Evolutionary conservation across 2,888 invertebrate genomes (phyloP), one percentile per base, ranked within the genome.

Genomic region (Antheraea assamensis): DNA sequence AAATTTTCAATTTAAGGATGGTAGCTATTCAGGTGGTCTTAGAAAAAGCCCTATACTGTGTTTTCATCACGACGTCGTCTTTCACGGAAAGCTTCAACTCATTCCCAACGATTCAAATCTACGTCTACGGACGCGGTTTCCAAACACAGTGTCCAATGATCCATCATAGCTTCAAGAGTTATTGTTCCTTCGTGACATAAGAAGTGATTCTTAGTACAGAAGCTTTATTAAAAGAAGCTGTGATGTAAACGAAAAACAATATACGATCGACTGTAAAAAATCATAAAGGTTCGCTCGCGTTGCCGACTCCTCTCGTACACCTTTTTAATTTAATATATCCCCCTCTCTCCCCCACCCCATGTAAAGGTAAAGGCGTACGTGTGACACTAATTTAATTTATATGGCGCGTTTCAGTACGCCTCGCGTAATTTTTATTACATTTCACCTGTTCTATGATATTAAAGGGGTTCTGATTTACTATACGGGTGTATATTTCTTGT

Each of bases 361-460:
- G 76, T 76, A 75, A 74, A 81, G 81, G 81, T 81, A 82, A 80
- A 82, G 80, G 81, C 80, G 76, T 76, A 77, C 76, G 79, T 78
- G 82, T 79, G 79, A 81, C 77, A 79, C 79, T 85, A 87, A 87
- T 86, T 84, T 82, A 82, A 87, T 87, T 86, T 83, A 80, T 78
- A 76, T 73, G 75, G 72, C 78, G 77, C 78, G 77, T 77, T 79
- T 77, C 61, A 30, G 78, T 79, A 77, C 76, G 78, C 71, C 72
- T 52, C 66, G 74, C 76, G 76, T 76, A 76, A 78, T 77, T 78
- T 79, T 78, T 76, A 78, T 68, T 68, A 68, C 68, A 68, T 68
- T 35, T 68, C 68, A 68, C 68, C 68, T 68, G 68, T 68, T 68
- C 21, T 64, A 64, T 64, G 15, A 17, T 64, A 64, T 64, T 64